Percentiles rank a stretch among this genome's conserved stretches.
phyloP scores from a whole-genome alignment of 2,113 vertebrate species.

The Hyla sarda region DNA sequence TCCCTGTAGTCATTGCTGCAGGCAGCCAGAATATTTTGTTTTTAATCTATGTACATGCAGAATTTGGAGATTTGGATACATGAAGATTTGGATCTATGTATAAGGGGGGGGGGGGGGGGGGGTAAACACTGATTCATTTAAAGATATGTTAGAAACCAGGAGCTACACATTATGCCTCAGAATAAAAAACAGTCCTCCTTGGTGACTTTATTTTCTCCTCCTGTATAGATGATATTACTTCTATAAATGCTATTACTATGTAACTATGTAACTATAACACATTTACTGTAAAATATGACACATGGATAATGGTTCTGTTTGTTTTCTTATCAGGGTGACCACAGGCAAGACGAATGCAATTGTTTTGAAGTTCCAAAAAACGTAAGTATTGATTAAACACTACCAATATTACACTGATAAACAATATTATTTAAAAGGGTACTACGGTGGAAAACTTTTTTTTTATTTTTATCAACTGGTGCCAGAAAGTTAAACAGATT shows the following conservation, averaged over 20 bases:
- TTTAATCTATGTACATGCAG: too few relatives aligned
- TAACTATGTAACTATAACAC: too few relatives aligned
- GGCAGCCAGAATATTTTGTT: too few relatives aligned
- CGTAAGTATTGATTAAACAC: neutral
- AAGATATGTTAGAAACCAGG: neutral
- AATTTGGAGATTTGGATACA: too few relatives aligned
- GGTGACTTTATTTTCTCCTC: neutral
- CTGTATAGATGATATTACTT: neutral
- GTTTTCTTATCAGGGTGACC: neutral
- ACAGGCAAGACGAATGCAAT: neutral
- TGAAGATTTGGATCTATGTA: too few relatives aligned
- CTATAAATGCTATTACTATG: neutral
- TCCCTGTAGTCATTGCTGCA: too few relatives aligned
- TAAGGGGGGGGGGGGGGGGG: too few relatives aligned
- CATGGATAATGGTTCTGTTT: neutral
- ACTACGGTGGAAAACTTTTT: too few relatives aligned
- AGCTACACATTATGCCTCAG: neutral
- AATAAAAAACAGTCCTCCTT: neutral
- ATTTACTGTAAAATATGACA: too few relatives aligned
- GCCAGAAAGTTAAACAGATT: too few relatives aligned
- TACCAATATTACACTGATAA: neutral
- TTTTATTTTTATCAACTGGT: too few relatives aligned
- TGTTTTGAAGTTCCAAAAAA: slow-evolving; percentile 8
- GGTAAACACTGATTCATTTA: too few relatives aligned
- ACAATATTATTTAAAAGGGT: neutral